A percentile compares a stretch with the other conserved stretches of the same genome.
Evolutionary conservation across 2,113 vertebrate species (phyloP).

Genomic region (Poecilia latipinna): DNA sequence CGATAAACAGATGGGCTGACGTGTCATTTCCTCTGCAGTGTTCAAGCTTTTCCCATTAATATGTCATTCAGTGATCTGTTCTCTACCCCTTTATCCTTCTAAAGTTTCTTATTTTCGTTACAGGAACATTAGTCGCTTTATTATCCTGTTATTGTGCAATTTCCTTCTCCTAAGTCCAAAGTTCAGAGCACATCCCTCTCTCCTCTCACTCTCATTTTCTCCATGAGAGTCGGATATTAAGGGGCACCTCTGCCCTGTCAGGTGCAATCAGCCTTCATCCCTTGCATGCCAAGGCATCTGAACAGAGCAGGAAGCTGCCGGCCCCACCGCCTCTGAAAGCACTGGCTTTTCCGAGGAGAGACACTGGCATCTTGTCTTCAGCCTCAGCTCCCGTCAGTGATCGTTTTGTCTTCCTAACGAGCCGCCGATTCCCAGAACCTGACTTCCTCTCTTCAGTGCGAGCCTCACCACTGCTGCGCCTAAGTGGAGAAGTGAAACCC

Average conservation of each 20-base stretch:
- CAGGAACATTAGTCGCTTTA: background rate
- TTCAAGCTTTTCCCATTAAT: background rate
- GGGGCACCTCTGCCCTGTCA: slow-evolving; percentile 41
- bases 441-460: slow-evolving; percentile 69
- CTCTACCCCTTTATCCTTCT: background rate
- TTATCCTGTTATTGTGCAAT: background rate
- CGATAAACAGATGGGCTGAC: no score
- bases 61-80: background rate
- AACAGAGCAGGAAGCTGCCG: slow-evolving; percentile 48
- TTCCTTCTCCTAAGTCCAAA: slow-evolving; percentile 4
- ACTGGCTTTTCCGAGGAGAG: slow-evolving; percentile 46
- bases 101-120: background rate
- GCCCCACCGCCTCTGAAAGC: slow-evolving; percentile 55
- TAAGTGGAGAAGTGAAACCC: slow-evolving; percentile 52
- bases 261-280: slow-evolving; percentile 60
- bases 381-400: slow-evolving; percentile 54
- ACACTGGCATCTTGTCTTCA: slow-evolving; percentile 72
- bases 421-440: slow-evolving; percentile 53
- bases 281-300: slow-evolving; percentile 67
- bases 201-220: background rate
- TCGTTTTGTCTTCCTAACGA: slow-evolving; percentile 72
- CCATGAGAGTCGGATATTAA: slow-evolving; percentile 32
- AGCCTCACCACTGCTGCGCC: slow-evolving; percentile 34
- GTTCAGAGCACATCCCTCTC: background rate
- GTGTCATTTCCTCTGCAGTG: background rate